These are phyloP conservation scores for Pseudanteris insignis DNA, from an alignment of 2,888 invertebrate genomes.

Conservation along the genomic window DNA sequence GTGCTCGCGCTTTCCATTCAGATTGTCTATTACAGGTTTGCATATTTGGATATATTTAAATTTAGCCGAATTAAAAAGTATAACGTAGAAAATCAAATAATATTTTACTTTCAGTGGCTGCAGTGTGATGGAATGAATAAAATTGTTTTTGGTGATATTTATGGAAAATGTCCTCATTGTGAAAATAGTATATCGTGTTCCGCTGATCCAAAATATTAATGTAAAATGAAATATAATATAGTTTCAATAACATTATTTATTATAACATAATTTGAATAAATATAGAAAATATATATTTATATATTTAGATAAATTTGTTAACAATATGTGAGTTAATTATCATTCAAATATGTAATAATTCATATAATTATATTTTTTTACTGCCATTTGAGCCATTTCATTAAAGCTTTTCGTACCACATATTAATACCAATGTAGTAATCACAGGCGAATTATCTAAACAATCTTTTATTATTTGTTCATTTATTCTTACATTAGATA, in stretches of 20 bases:
- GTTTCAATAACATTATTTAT: too few species aligned
- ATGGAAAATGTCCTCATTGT: constrained; percentile 60
- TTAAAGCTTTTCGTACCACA: constrained; percentile 58
- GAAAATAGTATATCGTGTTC: constrained; percentile 56
- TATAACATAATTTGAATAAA: too few species aligned
- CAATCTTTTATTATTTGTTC: constrained; percentile 43
- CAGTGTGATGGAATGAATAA: constrained; percentile 55
- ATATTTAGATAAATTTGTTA: too few species aligned
- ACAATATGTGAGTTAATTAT: background rate
- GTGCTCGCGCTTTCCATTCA: constrained; percentile 57
- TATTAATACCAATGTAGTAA: constrained; percentile 56
- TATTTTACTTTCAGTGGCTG: constrained; percentile 57
- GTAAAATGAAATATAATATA: constrained; percentile 28
- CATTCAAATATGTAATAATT: constrained; percentile 23
- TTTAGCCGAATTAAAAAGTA: too few species aligned
- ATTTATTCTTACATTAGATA: constrained; percentile 48
- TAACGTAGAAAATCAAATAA: too few species aligned
- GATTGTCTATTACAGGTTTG: constrained; percentile 56
- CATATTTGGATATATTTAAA: too few species aligned
- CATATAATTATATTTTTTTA: constrained; percentile 28
- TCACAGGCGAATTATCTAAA: constrained; percentile 37
- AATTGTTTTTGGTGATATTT: constrained; percentile 55
- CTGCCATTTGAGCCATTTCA: constrained; percentile 3
- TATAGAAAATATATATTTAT: constrained; percentile 1
- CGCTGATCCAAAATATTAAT: too few species aligned